Conservation (phyloP, 2,797 vertebrate genomes). For the Pseudochirops cupreus region DNA sequence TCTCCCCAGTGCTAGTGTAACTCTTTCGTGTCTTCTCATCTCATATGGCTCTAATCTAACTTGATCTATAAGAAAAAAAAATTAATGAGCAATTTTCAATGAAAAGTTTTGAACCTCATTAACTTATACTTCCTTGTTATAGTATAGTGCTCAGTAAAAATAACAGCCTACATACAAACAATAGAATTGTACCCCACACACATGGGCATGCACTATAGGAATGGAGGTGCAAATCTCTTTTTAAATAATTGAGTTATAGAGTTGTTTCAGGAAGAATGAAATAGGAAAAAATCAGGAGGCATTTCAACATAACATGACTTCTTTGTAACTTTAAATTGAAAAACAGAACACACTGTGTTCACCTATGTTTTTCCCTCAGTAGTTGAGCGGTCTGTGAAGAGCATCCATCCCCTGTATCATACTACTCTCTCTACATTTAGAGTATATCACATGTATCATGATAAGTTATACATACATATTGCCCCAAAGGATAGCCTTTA, state of each 20-base stretch:
- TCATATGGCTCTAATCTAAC: neutral
- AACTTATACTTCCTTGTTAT: neutral
- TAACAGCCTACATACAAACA: neutral
- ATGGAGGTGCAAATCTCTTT: slow-evolving; percentile 26
- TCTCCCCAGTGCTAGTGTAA: neutral
- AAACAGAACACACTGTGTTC: slow-evolving; percentile 28
- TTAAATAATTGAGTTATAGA: slow-evolving; percentile 6
- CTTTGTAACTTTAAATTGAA: slow-evolving; percentile 46
- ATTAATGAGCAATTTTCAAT: slow-evolving; percentile 2
- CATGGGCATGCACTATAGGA: neutral
- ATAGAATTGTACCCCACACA: neutral
- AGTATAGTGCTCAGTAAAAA: neutral
- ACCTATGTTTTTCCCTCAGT: slow-evolving; percentile 30
- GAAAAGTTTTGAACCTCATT: neutral
- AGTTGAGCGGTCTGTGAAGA: neutral
- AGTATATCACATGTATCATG: neutral
- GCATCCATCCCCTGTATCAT: neutral
- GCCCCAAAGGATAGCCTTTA: slow-evolving; percentile 34
- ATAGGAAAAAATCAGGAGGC: neutral
- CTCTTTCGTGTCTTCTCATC: neutral
- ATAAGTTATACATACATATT: slow-evolving; percentile 37
- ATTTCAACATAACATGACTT: slow-evolving; percentile 8
- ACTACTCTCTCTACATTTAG: neutral
- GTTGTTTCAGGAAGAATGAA: slow-evolving; percentile 18
- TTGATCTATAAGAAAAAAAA: neutral